These are phyloP conservation scores for Odontophorus gujanensis DNA, from an alignment of 2,113 vertebrate species.

Conservation along the genomic window DNA sequence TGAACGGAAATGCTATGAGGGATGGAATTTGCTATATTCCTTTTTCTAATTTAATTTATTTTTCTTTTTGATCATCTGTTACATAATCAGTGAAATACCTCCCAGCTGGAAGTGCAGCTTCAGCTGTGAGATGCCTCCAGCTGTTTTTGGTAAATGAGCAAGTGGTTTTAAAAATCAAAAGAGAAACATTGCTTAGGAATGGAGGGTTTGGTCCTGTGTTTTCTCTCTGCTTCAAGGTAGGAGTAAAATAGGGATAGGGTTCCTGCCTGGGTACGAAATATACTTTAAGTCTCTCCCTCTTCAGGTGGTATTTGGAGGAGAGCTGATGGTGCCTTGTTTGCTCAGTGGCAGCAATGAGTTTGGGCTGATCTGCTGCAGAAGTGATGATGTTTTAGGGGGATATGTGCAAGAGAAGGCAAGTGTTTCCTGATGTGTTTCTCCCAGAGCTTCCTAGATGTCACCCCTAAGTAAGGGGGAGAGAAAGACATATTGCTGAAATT, in stretches of 20 bases:
- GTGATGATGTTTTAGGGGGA: background rate
- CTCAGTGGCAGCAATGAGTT: background rate
- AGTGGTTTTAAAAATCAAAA: background rate
- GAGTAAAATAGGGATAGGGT: background rate
- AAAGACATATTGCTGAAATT: background rate
- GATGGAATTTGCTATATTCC: background rate
- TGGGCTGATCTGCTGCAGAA: background rate
- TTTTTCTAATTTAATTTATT: background rate
- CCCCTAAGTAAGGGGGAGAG: background rate
- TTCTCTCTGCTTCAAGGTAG: background rate
- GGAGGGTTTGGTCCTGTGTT: background rate
- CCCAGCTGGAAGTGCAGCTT: background rate
- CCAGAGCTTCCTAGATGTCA: background rate
- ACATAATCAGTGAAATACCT: background rate
- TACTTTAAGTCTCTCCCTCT: background rate
- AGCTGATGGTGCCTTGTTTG: background rate
- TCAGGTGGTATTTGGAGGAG: accelerated
- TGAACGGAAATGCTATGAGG: background rate
- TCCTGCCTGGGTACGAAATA: background rate
- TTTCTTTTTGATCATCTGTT: background rate
- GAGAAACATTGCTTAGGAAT: background rate
- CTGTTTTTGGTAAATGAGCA: background rate
- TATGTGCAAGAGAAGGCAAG: background rate
- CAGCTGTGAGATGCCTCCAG: background rate
- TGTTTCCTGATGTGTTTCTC: background rate